These are phyloP conservation scores for Aleiodes alternator DNA, from an alignment of 2,888 invertebrate species.

Conservation along the genomic window DNA sequence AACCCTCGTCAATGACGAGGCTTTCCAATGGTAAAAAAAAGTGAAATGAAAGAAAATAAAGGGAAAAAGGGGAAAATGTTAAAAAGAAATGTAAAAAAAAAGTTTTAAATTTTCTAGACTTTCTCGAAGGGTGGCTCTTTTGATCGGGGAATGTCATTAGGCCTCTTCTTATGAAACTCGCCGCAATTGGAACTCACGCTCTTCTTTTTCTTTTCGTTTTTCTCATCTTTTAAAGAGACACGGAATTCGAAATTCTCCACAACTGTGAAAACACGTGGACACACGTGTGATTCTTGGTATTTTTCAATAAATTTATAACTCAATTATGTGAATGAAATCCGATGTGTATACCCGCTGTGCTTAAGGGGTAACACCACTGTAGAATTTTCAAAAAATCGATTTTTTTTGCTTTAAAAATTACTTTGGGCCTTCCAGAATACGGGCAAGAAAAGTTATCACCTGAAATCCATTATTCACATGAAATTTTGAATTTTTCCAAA, in stretches of 20 bases:
- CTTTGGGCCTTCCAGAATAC: too few species aligned
- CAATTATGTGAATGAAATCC: slow-evolving; percentile 40
- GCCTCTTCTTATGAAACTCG: slow-evolving; percentile 59
- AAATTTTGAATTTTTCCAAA: too few species aligned
- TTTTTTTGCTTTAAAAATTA: too few species aligned
- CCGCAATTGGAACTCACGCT: slow-evolving; percentile 50
- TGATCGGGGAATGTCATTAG: slow-evolving; percentile 70
- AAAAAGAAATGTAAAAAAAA: slow-evolving; percentile 30
- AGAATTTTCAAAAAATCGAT: too few species aligned
- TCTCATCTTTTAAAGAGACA: slow-evolving; percentile 22
- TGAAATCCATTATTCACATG: too few species aligned
- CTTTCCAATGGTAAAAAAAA: slow-evolving; percentile 4
- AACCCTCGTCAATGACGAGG: slow-evolving; percentile 63
- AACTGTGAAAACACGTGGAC: slow-evolving; percentile 21
- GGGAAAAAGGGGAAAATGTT: slow-evolving; percentile 29
- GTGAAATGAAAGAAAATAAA: slow-evolving; percentile 36
- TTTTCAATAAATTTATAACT: slow-evolving; percentile 49
- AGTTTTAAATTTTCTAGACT: slow-evolving; percentile 71
- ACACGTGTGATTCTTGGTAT: slow-evolving; percentile 31
- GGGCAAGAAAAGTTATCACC: too few species aligned
- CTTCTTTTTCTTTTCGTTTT: slow-evolving; percentile 36
- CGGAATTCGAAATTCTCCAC: slow-evolving; percentile 35
- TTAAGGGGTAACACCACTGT: too few species aligned
- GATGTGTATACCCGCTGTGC: too few species aligned
- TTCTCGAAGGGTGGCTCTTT: slow-evolving; percentile 66